Conservation (phyloP, 2,888 invertebrate genomes). For the Ischnura elegans region DNA sequence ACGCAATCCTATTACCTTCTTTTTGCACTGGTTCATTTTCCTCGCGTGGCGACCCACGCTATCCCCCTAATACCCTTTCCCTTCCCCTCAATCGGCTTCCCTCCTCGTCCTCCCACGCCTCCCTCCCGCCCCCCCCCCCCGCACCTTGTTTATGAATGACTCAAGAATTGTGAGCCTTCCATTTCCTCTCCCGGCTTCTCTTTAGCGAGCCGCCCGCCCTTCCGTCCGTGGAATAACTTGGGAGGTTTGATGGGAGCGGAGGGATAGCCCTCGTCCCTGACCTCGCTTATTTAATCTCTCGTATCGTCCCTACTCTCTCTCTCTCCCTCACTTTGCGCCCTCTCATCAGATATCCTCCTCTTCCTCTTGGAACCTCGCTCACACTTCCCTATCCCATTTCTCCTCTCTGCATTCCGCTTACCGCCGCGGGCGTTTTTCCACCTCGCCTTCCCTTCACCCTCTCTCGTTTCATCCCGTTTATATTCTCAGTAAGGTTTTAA, state of each 20-base stretch:
- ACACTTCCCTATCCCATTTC: too few relatives aligned
- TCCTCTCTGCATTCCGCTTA: too few relatives aligned
- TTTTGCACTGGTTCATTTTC: conserved; percentile 31
- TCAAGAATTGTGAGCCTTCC: conserved; percentile 42
- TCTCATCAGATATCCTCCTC: background rate
- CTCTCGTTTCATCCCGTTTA: too few relatives aligned
- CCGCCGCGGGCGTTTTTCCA: background rate
- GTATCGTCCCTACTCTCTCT: background rate
- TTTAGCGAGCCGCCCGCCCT: background rate
- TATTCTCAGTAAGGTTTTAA: too few relatives aligned
- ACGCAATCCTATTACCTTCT: conserved; percentile 38
- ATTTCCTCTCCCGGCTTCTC: conserved; percentile 6
- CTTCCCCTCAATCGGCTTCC: background rate
- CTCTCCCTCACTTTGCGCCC: background rate
- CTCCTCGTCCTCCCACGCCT: background rate
- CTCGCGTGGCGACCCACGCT: background rate
- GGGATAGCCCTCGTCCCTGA: conserved; percentile 41
- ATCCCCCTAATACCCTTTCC: background rate
- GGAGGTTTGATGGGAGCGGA: background rate
- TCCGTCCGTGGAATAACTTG: conserved; percentile 13
- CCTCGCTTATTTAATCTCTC: conserved; percentile 50
- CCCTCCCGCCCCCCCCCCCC: background rate
- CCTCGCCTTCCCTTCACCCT: background rate
- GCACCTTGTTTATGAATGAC: conserved; percentile 46
- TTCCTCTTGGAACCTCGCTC: too few relatives aligned